These are phyloP conservation scores for Aspidiotus rigidus DNA, from an alignment of 2,888 invertebrate species.

Conservation along the genomic window DNA sequence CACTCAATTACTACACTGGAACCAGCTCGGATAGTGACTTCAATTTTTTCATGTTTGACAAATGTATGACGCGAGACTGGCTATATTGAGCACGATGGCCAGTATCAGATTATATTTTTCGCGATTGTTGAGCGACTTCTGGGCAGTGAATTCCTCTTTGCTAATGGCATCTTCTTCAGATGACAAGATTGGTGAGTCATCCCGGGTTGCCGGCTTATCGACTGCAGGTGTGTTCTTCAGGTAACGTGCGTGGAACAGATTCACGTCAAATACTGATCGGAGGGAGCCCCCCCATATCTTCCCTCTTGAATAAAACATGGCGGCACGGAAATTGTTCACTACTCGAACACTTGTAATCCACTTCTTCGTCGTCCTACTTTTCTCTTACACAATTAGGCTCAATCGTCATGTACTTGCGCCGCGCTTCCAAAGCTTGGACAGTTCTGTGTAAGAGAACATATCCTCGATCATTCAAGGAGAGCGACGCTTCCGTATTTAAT, in stretches of 20 bases:
- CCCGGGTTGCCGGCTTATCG: no score
- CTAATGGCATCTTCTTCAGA: no score
- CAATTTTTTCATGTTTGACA: no score
- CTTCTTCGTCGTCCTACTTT: background rate
- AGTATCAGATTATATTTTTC: no score
- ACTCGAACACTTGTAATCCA: background rate
- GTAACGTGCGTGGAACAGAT: background rate
- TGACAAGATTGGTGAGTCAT: no score
- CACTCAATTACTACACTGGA: no score
- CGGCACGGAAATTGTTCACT: conserved; percentile 4
- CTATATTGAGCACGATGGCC: no score
- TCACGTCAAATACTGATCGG: background rate
- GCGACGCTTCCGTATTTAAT: background rate
- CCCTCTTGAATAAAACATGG: background rate
- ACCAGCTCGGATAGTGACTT: no score
- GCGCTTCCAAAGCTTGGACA: background rate
- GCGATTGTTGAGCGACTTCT: no score
- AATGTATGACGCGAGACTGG: no score
- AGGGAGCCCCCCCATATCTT: background rate
- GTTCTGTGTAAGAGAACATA: background rate
- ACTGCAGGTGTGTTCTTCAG: no score
- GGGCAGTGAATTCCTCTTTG: no score
- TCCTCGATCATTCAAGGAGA: background rate
- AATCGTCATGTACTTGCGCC: background rate
- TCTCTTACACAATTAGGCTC: background rate